These are phyloP conservation scores for Agriopis leucophaearia DNA, from an alignment of 2,888 invertebrate species.

Conservation along the genomic window DNA sequence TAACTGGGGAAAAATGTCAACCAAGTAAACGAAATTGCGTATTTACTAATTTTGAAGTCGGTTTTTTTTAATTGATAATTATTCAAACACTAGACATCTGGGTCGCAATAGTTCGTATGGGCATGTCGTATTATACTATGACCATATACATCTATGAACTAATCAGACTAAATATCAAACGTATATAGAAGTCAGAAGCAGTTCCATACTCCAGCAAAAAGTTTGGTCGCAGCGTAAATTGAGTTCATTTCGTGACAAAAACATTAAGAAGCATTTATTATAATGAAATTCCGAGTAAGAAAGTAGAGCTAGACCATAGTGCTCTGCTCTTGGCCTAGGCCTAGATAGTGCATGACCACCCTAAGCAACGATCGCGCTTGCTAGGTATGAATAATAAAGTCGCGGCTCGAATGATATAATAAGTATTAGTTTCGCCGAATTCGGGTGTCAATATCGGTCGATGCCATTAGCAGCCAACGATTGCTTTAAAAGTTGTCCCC, in stretches of 20 bases:
- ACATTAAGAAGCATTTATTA: too few species aligned
- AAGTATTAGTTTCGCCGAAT: constrained; percentile 32
- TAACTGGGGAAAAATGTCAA: too few species aligned
- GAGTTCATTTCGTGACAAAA: neutral
- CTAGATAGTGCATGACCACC: constrained; percentile 7
- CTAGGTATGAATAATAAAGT: constrained; percentile 33
- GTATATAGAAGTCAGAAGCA: neutral
- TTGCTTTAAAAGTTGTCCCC: constrained; percentile 17
- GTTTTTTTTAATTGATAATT: too few species aligned
- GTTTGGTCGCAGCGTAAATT: neutral
- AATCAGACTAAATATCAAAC: too few species aligned
- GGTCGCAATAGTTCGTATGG: too few species aligned
- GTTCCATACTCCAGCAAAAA: neutral
- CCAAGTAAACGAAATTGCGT: too few species aligned
- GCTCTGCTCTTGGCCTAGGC: constrained; percentile 16
- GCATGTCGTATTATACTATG: too few species aligned
- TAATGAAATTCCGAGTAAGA: neutral
- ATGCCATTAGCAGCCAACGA: constrained; percentile 23
- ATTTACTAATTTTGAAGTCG: too few species aligned
- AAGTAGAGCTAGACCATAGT: neutral
- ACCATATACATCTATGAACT: too few species aligned
- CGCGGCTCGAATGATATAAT: constrained; percentile 38
- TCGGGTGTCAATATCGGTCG: constrained; percentile 33
- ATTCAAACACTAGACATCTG: too few species aligned
- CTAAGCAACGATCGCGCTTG: constrained; percentile 25